Conservation (phyloP, 1,140 invertebrate species). For the Platyscapa corneri region DNA sequence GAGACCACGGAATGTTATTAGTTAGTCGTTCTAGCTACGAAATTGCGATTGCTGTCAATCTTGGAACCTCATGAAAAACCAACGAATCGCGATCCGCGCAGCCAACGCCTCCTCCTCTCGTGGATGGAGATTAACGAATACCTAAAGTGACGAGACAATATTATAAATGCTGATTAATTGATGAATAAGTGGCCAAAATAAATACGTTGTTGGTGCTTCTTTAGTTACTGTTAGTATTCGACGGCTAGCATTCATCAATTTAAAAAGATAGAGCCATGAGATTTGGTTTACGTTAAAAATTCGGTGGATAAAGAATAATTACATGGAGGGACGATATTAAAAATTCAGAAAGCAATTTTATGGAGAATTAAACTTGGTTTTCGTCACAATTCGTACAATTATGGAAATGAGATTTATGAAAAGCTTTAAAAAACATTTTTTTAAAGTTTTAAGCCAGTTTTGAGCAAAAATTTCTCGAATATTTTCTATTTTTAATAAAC, state of each 20-base stretch:
- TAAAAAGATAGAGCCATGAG: neutral
- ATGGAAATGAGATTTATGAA: neutral
- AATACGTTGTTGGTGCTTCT: neutral
- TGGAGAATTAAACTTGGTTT: neutral
- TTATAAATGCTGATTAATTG: conserved; percentile 42
- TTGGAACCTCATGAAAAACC: neutral
- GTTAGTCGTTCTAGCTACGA: neutral
- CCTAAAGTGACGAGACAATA: neutral
- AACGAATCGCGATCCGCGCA: neutral
- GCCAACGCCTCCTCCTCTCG: neutral
- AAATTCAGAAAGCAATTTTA: neutral
- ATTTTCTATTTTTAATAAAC: neutral
- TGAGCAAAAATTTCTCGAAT: neutral
- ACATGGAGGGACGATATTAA: neutral
- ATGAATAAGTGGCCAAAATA: neutral
- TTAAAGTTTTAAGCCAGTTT: neutral
- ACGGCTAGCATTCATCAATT: neutral
- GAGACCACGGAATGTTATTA: neutral
- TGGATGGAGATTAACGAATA: conserved; percentile 39
- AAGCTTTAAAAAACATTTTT: neutral
- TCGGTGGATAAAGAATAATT: neutral
- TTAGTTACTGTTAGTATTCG: neutral
- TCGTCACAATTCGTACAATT: neutral
- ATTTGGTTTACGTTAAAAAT: neutral
- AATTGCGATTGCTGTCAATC: conserved; percentile 24